Evolutionary conservation across 2,113 vertebrate species (phyloP).

Genomic region (Cyanoliseus patagonus): DNA sequence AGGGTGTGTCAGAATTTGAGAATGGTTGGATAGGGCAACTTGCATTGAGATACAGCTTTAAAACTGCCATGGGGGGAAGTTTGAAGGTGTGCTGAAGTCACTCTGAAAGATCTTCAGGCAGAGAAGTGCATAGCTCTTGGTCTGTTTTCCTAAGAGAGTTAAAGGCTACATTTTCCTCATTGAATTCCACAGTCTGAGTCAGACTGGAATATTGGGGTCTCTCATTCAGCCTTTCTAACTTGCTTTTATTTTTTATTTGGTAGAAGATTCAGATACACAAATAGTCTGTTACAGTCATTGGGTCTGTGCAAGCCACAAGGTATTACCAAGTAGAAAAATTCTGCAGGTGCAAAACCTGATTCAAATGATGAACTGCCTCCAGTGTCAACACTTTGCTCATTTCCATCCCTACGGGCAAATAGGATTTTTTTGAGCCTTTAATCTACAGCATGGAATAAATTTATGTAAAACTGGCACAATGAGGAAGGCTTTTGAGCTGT

Average conservation of each 20-base stretch:
- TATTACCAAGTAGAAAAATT: background rate
- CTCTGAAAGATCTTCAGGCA: background rate
- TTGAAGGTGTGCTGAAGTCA: rapidly evolving
- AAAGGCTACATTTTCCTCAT: background rate
- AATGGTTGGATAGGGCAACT: background rate
- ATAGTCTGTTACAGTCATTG: background rate
- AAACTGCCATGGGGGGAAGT: background rate
- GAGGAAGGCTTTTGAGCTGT: slow-evolving; percentile 17
- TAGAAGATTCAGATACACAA: background rate
- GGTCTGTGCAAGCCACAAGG: background rate
- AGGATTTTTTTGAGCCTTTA: background rate
- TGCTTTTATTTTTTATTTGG: background rate
- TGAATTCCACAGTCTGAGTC: background rate
- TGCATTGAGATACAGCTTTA: background rate
- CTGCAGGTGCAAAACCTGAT: background rate
- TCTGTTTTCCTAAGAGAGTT: background rate
- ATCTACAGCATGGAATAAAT: background rate
- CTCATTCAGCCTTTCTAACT: background rate
- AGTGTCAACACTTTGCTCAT: background rate
- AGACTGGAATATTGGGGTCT: background rate
- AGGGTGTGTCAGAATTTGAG: background rate
- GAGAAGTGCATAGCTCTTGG: background rate
- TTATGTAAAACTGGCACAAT: slow-evolving; percentile 23
- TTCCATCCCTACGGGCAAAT: background rate
- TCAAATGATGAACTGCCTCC: background rate